Base-by-base conservation (phyloP, 2,888 invertebrate species). In the Andricus curvator region DNA sequence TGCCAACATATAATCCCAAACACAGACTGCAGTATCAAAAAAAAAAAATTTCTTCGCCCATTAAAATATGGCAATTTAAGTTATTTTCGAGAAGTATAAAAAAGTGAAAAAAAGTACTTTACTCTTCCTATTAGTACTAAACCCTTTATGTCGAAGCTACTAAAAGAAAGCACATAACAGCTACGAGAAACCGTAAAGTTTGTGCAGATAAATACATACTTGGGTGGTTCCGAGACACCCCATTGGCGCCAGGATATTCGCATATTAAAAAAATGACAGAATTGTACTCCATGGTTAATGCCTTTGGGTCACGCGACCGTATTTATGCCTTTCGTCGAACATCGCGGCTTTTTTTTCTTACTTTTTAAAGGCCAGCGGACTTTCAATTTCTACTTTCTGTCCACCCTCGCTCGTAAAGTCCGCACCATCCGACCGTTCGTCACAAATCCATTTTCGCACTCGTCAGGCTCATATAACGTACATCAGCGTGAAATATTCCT, bases 251-350 rank as follows among this genome's bases (percentile, higher is more conserved):
- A 74, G 74, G 74, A 74, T 74, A 74, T 74, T 74, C 74, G 74
- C 74, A 74, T 74, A 74, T 74, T 74, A 74, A 86, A 86, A 87
- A 86, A 89, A 88, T 89, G 87, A 89, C 86, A 86, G 88, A 89
- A 85, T 89, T 88, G 83, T 82, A 80, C 60, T 79, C 82, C 81
- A 84, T 86, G 86, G 84, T 83, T 87, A 82, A 87, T 84, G 85
- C 80, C 77, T 62, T 17, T 17, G 48, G 80, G 85, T 87, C 87
- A 87, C 87, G 87, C 88, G 86, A 87, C 22, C 85, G 77, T 80
- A 67, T 80, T 65, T 82, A 67, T 82, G 77, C 80, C 25, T 48
- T 79, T 68, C 41, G 33, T 48, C 51, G 48, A 48, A 56, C 74
- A 74, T 56, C 56, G 25, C 20, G 3, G 51, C 29, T 33, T 70